These are phyloP conservation scores for Thunnus thynnus DNA, from an alignment of 2,113 vertebrate genomes.

Conservation along the genomic window DNA sequence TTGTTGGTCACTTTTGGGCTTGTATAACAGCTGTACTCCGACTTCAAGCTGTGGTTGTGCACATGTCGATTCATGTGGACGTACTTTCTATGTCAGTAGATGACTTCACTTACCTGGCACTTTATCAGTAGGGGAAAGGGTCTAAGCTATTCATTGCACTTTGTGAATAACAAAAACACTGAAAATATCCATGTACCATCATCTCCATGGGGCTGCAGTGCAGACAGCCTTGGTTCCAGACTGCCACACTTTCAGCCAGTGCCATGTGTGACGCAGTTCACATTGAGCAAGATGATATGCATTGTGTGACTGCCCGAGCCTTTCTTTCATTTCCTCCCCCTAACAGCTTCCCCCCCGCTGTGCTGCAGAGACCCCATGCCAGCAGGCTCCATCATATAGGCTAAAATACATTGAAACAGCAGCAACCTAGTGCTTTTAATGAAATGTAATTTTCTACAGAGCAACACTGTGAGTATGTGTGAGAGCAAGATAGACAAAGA, in stretches of 20 bases:
- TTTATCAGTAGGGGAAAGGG: too few species aligned
- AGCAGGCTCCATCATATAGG: neutral
- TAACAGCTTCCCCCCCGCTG: slow-evolving; percentile 53
- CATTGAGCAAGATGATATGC: slow-evolving; percentile 35
- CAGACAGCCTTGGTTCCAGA: neutral
- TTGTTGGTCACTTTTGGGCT: too few species aligned
- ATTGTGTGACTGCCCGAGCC: slow-evolving; percentile 26
- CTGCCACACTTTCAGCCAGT: slow-evolving; percentile 1
- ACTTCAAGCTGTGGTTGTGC: too few species aligned
- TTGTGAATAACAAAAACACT: neutral
- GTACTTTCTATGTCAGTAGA: too few species aligned
- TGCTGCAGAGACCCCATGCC: slow-evolving; percentile 38
- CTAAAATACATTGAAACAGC: slow-evolving; percentile 39
- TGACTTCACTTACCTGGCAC: too few species aligned
- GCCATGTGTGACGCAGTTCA: slow-evolving; percentile 25
- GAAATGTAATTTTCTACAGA: slow-evolving; percentile 42
- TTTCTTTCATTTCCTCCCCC: slow-evolving; percentile 47
- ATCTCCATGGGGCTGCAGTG: neutral
- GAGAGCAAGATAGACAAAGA: neutral
- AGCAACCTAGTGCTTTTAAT: slow-evolving; percentile 49
- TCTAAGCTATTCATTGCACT: neutral
- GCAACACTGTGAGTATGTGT: slow-evolving; percentile 7
- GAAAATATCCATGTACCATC: neutral
- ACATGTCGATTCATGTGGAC: too few species aligned
- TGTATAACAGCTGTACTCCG: too few species aligned